Conservation (phyloP, 2,113 vertebrate species). For the Mesocricetus auratus region DNA sequence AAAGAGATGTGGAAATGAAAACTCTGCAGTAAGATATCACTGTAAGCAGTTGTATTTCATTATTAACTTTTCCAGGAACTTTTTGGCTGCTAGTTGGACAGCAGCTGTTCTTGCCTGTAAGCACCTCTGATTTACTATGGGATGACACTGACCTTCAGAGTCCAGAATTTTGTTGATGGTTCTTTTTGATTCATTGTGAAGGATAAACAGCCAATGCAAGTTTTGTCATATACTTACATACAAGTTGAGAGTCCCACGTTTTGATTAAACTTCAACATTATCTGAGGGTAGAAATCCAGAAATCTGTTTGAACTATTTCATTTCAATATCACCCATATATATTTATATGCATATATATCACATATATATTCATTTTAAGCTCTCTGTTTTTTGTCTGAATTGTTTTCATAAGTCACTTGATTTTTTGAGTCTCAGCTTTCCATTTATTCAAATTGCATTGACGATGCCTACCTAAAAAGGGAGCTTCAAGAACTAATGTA, state of each 20-base stretch:
- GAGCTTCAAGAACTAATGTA: not conserved
- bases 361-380: not conserved
- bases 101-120: conserved; percentile 55
- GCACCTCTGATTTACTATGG: conserved; percentile 41
- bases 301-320: not conserved
- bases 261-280: not conserved
- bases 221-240: not conserved
- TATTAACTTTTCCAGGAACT: conserved; percentile 59
- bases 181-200: not conserved
- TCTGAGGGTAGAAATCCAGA: not conserved
- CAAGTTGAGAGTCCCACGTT: not conserved
- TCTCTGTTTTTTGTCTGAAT: not conserved
- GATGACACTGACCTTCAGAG: conserved; percentile 71
- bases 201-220: not conserved
- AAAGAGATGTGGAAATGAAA: conserved; percentile 53
- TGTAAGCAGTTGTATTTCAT: conserved; percentile 41
- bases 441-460: not conserved
- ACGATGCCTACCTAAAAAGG: no score
- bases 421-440: not conserved
- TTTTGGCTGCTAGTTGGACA: conserved; percentile 55
- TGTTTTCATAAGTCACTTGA: not conserved
- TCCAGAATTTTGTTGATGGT: not conserved
- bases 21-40: conserved; percentile 22
- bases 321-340: not conserved
- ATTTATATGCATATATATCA: not conserved